These are phyloP conservation scores for Drosophila quinaria DNA, from an alignment of 2,888 invertebrate genomes.

Conservation along the genomic window DNA sequence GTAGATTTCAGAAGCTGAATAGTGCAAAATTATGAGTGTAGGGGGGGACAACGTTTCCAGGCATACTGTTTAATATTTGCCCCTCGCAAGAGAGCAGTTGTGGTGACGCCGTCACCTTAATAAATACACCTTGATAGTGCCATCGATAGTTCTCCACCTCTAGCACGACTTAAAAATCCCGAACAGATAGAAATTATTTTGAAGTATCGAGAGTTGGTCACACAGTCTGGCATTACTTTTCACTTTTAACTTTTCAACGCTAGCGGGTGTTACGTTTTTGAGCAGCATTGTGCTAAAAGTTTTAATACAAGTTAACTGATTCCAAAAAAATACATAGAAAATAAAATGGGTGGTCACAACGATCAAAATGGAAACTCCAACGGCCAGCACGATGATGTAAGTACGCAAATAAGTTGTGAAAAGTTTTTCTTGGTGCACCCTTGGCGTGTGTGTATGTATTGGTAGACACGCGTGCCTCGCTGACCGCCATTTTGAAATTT, in stretches of 20 bases:
- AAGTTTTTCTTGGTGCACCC: not conserved
- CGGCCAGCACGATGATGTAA: conserved; percentile 81
- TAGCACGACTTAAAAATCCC: no score
- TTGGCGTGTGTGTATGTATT: conserved; percentile 7
- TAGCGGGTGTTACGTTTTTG: conserved; percentile 23
- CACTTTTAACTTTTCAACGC: conserved; percentile 54
- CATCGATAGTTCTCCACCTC: no score
- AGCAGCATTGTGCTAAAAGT: conserved; percentile 25
- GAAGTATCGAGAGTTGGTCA: conserved; percentile 9
- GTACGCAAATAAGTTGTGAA: conserved; percentile 43
- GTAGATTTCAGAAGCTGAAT: no score
- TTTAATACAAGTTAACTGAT: conserved; percentile 9
- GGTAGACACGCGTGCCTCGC: conserved; percentile 40
- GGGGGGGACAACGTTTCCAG: no score
- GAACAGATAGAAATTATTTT: not conserved
- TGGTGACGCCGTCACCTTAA: no score
- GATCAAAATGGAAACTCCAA: conserved; percentile 81
- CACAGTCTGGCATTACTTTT: conserved; percentile 45
- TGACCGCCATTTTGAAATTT: conserved; percentile 79
- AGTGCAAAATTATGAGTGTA: no score
- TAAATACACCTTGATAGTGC: no score
- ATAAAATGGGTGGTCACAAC: conserved; percentile 73
- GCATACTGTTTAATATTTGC: no score
- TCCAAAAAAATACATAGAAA: conserved; percentile 7
- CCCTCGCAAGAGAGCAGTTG: no score